Conservation (phyloP, 2,888 invertebrate genomes). For the Drosophila suboccidentalis region DNA sequence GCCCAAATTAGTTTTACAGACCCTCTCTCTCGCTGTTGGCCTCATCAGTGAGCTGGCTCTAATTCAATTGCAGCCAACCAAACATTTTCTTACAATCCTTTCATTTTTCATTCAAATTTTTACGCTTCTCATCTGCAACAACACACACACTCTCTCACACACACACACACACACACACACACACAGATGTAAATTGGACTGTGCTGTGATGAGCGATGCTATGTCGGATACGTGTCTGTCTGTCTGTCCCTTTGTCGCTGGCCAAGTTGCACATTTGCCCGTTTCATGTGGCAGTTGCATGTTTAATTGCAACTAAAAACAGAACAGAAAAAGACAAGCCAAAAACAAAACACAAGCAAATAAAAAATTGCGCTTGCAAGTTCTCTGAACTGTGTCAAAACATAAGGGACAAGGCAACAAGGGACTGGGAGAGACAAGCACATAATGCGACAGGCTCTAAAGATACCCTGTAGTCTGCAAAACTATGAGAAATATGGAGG, state of each 20-base stretch:
- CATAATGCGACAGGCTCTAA: not conserved
- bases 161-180: slow-evolving; percentile 12
- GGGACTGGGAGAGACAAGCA: not conserved
- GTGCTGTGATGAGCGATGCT: slow-evolving; percentile 69
- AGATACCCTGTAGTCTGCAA: slow-evolving; percentile 4
- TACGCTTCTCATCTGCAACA: slow-evolving; percentile 29
- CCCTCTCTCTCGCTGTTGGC: slow-evolving; percentile 1
- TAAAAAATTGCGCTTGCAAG: slow-evolving; percentile 62
- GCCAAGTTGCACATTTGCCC: slow-evolving; percentile 48
- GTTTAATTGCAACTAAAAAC: slow-evolving; percentile 81
- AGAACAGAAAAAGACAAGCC: slow-evolving; percentile 48
- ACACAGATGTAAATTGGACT: slow-evolving; percentile 64
- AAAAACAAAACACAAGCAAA: slow-evolving; percentile 34
- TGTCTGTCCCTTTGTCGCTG: slow-evolving; percentile 22
- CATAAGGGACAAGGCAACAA: slow-evolving; percentile 41
- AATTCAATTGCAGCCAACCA: slow-evolving; percentile 53
- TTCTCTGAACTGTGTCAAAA: slow-evolving; percentile 76
- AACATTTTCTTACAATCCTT: slow-evolving; percentile 39
- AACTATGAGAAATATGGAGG: no score
- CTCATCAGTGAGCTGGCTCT: slow-evolving; percentile 23
- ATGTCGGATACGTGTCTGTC: slow-evolving; percentile 37
- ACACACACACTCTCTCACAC: slow-evolving; percentile 14
- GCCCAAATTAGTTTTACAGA: slow-evolving; percentile 4
- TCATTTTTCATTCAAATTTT: slow-evolving; percentile 39
- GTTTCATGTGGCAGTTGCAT: slow-evolving; percentile 66